Evolutionary conservation across 2,113 vertebrate genomes (phyloP).

Genomic region (Ochotona princeps): DNA sequence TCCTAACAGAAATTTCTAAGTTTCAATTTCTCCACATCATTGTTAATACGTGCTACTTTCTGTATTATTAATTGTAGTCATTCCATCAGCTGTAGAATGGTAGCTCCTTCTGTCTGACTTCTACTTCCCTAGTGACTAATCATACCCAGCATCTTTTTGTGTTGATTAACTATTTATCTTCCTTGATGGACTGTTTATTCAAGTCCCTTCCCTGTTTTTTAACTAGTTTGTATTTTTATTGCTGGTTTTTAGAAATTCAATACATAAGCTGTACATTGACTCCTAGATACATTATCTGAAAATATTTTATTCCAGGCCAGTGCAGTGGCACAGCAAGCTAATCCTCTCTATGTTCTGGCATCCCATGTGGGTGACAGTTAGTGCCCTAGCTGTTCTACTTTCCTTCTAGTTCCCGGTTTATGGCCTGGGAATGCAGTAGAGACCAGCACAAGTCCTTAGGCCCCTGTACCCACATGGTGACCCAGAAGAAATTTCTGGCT

Average conservation of each 20-base stretch:
- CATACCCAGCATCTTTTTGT: not conserved
- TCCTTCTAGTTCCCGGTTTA: not conserved
- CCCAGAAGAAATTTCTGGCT: too few species aligned
- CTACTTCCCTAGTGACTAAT: not conserved
- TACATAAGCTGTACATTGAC: not conserved
- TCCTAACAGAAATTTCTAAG: not conserved
- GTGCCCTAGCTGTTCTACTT: not conserved
- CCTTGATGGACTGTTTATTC: not conserved
- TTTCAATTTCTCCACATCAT: not conserved
- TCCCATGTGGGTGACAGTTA: not conserved
- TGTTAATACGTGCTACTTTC: not conserved
- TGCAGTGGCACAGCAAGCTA: too few species aligned
- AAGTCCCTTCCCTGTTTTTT: not conserved
- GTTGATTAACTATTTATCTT: not conserved
- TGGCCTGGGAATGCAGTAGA: too few species aligned
- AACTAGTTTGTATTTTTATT: not conserved
- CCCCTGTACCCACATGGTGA: too few species aligned
- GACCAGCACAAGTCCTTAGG: too few species aligned
- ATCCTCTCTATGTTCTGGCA: too few species aligned
- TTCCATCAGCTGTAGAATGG: not conserved
- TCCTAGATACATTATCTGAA: not conserved
- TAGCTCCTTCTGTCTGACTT: not conserved
- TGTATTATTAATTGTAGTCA: not conserved
- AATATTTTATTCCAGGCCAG: not conserved
- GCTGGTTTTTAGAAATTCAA: not conserved